Base-by-base conservation (phyloP, 2,888 invertebrate species). In the Odontocolon sp. region DNA sequence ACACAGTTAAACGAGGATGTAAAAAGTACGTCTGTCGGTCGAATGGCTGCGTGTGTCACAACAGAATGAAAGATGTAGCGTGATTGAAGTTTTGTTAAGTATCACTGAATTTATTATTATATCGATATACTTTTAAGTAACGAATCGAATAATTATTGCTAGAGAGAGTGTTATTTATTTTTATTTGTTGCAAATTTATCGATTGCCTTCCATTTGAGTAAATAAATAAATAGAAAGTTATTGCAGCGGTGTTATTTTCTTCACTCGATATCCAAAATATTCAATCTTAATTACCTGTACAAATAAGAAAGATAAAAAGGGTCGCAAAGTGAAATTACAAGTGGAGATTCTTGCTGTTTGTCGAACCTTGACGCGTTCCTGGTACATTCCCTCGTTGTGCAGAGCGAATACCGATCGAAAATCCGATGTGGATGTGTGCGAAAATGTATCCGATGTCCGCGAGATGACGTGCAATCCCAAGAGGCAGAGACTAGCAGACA, bases 151-250 rank as follows among this genome's bases (percentile, higher is more conserved):
- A 80, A 83, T 89, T 89, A 89, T 88, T 86, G 87, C 89, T 89
- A 89, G 89, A 89, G 87, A 89, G 88, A 89, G 89, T 90, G 90
- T 90, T 90, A 90, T 90, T 90, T 90, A 90, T 90, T 90, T 90
- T 90, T 90, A 90, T 90, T 89, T 89, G 90, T 90, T 90, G 90
- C 88, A 87, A 89, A 88, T 90, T 90, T 89, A 89, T 89, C 88
- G 90, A 89, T 90, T 90, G 90, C 90, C 90, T 89, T 90, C 89
- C 89, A 90, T 88, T 89, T 89, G 86, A 90, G 84, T 89, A 90
- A 89, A 89, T 88, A 89, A 90, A 89, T 87, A 87, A 88, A 87
- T 87, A 83, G 81, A 85, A 86, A 86, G 79, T 83, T 87, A 83
- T 81, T 82, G 80, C 81, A 73, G 67, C 68, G 67, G 26, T 47